phyloP scores from a whole-genome alignment of 2,888 invertebrate species.

The Pantelozetes paolii region DNA sequence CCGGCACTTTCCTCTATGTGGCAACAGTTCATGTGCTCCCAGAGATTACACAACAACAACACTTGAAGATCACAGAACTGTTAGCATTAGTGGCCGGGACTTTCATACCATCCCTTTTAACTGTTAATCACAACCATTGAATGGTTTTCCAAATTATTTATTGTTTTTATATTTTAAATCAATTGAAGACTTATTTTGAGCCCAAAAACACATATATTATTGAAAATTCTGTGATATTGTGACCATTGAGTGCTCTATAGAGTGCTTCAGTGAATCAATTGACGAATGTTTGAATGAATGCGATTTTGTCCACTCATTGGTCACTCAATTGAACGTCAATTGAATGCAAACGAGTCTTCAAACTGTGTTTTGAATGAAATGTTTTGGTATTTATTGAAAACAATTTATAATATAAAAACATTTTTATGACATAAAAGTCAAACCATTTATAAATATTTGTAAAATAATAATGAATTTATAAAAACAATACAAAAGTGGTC shows the following conservation, averaged over 20 bases:
- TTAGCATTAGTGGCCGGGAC: conserved; percentile 79
- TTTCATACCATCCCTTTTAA: conserved; percentile 78
- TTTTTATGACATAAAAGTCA: neutral
- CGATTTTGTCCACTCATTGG: no score
- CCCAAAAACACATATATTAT: no score
- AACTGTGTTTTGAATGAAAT: no score
- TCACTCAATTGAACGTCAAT: neutral
- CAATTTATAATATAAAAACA: no score
- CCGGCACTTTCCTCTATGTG: conserved; percentile 97
- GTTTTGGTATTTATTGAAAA: no score
- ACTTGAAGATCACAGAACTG: conserved; percentile 72
- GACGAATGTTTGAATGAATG: no score
- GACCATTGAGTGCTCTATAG: no score
- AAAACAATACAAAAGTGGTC: neutral
- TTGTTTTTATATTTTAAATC: no score
- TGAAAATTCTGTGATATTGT: no score
- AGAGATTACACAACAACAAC: conserved; percentile 63
- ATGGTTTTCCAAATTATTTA: conserved; percentile 2
- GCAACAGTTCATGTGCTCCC: conserved; percentile 98
- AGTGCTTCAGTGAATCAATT: no score
- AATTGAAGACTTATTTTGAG: no score
- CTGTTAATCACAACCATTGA: conserved; percentile 83
- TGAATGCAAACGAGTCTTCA: no score
- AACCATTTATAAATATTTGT: neutral
- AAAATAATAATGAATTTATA: neutral